These are phyloP conservation scores for Platygyra sinensis DNA, from an alignment of 64 coral and sea anemone genomes.

Conservation along the genomic window DNA sequence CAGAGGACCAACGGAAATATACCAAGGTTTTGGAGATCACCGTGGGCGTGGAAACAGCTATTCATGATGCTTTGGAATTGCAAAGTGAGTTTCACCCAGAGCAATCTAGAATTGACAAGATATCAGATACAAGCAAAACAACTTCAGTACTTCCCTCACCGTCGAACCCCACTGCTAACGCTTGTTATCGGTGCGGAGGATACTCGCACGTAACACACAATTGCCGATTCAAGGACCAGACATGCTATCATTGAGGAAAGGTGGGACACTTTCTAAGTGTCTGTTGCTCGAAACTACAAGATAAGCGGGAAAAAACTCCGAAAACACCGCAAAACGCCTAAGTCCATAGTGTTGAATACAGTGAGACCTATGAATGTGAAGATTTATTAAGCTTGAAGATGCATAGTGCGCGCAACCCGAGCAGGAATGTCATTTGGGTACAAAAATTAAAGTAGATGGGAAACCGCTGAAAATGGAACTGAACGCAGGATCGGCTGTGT, in stretches of 20 bases:
- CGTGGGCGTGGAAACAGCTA: conserved; percentile 31
- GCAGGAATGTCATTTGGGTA: not conserved
- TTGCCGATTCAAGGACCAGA: conserved; percentile 21
- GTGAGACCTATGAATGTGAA: not conserved
- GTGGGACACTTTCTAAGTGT: not conserved
- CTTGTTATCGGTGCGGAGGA: conserved; percentile 32
- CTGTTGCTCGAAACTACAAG: not conserved
- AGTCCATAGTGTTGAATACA: not conserved
- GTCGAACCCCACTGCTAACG: not conserved
- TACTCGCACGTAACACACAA: conserved; percentile 7
- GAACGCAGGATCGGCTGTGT: conserved; percentile 50
- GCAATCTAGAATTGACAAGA: not conserved
- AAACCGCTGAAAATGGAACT: conserved; percentile 30
- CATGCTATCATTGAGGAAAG: conserved; percentile 13
- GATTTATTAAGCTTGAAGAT: not conserved
- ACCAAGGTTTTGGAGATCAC: conserved; percentile 22
- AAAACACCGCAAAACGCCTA: not conserved
- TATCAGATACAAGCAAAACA: not conserved
- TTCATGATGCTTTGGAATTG: conserved; percentile 17
- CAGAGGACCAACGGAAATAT: conserved; percentile 3
- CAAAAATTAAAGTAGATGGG: conserved; percentile 8
- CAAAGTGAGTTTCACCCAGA: not conserved
- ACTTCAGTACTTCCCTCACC: not conserved
- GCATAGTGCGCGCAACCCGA: not conserved
- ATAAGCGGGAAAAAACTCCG: not conserved